Percentiles rank a stretch among this genome's conserved stretches.
phyloP scores from a whole-genome alignment of 2,888 invertebrate genomes.

The Drosophila niveifrons region DNA sequence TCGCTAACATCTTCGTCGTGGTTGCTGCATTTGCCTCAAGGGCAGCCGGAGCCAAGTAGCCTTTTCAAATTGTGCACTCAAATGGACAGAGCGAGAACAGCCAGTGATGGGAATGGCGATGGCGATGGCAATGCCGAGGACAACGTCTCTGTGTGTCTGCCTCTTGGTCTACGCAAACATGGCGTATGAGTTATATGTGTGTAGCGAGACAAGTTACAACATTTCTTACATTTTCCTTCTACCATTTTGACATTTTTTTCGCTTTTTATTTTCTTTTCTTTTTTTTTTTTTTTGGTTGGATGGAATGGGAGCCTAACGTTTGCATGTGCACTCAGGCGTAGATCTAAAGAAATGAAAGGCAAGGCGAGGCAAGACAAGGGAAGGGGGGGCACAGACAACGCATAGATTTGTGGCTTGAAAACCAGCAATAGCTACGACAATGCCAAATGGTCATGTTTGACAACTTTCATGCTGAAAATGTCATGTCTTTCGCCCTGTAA shows the following conservation, averaged over 20 bases:
- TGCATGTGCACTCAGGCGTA: conserved; percentile 80
- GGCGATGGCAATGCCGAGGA: conserved; percentile 29
- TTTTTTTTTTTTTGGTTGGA: conserved; percentile 29
- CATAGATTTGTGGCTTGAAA: conserved; percentile 73
- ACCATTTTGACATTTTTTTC: conserved; percentile 34
- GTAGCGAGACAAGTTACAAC: conserved; percentile 37
- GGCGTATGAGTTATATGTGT: conserved; percentile 62
- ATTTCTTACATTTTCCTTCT: conserved; percentile 58
- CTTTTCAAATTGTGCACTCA: conserved; percentile 80
- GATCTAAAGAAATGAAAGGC: conserved; percentile 78
- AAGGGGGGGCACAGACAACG: conserved; percentile 29
- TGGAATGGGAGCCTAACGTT: conserved; percentile 52
- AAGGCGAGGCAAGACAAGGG: conserved; percentile 45
- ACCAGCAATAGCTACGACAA: conserved; percentile 57
- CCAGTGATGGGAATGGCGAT: conserved; percentile 28
- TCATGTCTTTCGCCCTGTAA: conserved; percentile 6
- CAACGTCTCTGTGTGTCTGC: conserved; percentile 21
- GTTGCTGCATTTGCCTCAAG: conserved; percentile 58
- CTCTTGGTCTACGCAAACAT: conserved; percentile 38
- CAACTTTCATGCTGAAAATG: conserved; percentile 56
- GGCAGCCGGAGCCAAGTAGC: conserved; percentile 70
- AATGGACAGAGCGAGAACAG: conserved; percentile 73
- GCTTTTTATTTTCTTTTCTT: background rate
- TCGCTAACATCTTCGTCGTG: conserved; percentile 20
- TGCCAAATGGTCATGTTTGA: conserved; percentile 77